Evolutionary conservation across 2,888 invertebrate species (phyloP).

Genomic region (Unio pictorum): DNA sequence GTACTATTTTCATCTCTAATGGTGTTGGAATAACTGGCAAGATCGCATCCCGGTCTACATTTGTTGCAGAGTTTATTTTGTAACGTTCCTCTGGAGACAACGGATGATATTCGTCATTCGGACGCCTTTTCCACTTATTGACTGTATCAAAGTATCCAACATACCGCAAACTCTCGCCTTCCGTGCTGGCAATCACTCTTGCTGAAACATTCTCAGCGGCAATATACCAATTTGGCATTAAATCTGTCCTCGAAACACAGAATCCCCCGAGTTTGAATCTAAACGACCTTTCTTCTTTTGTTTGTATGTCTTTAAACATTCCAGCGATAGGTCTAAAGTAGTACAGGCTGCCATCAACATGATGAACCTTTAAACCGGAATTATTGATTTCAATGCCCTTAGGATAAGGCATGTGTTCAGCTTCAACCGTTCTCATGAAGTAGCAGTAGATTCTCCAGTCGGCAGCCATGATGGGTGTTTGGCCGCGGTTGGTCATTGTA

Average conservation of each 20-base stretch:
- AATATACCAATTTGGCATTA: constrained; percentile 55
- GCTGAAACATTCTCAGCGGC: constrained; percentile 28
- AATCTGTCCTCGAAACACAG: constrained; percentile 42
- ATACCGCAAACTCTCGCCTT: constrained; percentile 38
- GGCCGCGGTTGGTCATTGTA: constrained; percentile 46
- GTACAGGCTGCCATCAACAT: constrained; percentile 46
- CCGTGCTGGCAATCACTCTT: constrained; percentile 38
- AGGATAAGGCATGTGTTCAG: constrained; percentile 20
- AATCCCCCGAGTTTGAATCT: constrained; percentile 26
- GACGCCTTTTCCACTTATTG: constrained; percentile 41
- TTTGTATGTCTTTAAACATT: constrained; percentile 21
- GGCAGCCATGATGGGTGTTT: constrained; percentile 21
- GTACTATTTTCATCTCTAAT: constrained; percentile 10
- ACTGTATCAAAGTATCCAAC: constrained; percentile 34
- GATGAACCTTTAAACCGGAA: constrained; percentile 26
- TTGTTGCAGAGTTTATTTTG: constrained; percentile 1
- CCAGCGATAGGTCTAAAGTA: constrained; percentile 21
- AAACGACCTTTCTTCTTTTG: constrained; percentile 24
- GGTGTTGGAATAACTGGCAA: constrained; percentile 27
- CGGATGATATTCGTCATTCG: constrained; percentile 16
- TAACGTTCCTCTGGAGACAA: constrained; percentile 20
- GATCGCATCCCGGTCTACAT: not conserved
- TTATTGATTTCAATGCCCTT: constrained; percentile 20
- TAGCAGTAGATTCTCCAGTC: constrained; percentile 46
- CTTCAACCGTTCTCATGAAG: constrained; percentile 15